Conservation (phyloP, 2,888 invertebrate species). For the Agrotis puta region DNA sequence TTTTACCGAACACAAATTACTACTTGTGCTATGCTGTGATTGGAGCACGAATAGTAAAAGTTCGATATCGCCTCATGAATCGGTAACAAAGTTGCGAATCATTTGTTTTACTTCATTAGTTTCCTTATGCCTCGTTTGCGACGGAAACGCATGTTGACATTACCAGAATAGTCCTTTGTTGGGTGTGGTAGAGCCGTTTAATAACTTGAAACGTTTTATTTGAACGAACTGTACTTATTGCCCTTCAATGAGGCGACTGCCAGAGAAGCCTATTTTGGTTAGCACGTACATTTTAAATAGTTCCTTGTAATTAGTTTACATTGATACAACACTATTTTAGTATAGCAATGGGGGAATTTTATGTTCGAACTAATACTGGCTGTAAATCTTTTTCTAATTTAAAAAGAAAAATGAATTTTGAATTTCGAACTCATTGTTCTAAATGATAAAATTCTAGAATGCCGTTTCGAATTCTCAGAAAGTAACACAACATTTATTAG, state of each 20-base stretch:
- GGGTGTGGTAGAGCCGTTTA: slow-evolving; percentile 70
- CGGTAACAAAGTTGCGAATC: slow-evolving; percentile 78
- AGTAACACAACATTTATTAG: slow-evolving; percentile 43
- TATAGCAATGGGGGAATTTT: slow-evolving; percentile 18
- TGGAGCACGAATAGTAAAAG: neutral
- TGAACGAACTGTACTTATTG: slow-evolving; percentile 65
- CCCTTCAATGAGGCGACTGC: slow-evolving; percentile 54
- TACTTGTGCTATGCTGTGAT: too few relatives aligned
- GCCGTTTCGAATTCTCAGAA: slow-evolving; percentile 58
- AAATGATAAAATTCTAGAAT: slow-evolving; percentile 34
- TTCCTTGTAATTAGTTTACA: slow-evolving; percentile 46
- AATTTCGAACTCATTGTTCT: slow-evolving; percentile 54
- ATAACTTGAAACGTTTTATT: slow-evolving; percentile 67
- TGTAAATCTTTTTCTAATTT: neutral
- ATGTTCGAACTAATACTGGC: slow-evolving; percentile 14
- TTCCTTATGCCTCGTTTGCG: slow-evolving; percentile 81
- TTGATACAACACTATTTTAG: slow-evolving; percentile 53
- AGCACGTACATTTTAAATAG: slow-evolving; percentile 39
- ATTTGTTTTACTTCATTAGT: slow-evolving; percentile 79
- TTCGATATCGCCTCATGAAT: slow-evolving; percentile 54
- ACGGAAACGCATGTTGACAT: slow-evolving; percentile 84
- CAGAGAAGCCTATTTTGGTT: slow-evolving; percentile 55
- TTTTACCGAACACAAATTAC: too few relatives aligned
- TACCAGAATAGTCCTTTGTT: slow-evolving; percentile 87
- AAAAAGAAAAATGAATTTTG: slow-evolving; percentile 31